phyloP scores from a whole-genome alignment of 2,888 invertebrate genomes.

The Mycalesis mineus region DNA sequence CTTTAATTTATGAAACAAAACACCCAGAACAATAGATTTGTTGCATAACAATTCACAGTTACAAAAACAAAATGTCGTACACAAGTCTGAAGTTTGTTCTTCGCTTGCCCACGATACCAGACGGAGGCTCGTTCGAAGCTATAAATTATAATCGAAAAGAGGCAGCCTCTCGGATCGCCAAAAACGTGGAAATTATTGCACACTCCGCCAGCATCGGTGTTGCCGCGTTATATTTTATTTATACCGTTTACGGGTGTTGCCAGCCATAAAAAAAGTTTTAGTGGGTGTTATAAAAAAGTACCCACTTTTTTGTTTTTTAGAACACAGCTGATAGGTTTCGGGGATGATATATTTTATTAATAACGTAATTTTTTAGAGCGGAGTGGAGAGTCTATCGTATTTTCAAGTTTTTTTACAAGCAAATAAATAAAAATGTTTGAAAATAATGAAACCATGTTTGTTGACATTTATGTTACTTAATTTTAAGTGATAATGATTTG shows the following conservation, averaged over 20 bases:
- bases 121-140: slow-evolving; percentile 48
- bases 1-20: too few relatives aligned
- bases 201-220: slow-evolving; percentile 53
- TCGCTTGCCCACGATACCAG: slow-evolving; percentile 37
- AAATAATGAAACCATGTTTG: too few relatives aligned
- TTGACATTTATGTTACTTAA: too few relatives aligned
- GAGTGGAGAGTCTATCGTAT: background rate
- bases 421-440: too few relatives aligned
- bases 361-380: slow-evolving; percentile 33
- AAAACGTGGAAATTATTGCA: slow-evolving; percentile 69
- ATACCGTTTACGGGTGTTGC: slow-evolving; percentile 70
- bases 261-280: slow-evolving; percentile 68
- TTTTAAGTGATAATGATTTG: too few relatives aligned
- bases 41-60: too few relatives aligned
- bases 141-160: slow-evolving; percentile 74
- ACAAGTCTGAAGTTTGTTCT: background rate
- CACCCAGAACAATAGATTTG: too few relatives aligned
- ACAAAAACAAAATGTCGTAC: background rate
- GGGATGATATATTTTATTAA: slow-evolving; percentile 47
- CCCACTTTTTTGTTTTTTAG: slow-evolving; percentile 45
- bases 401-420: background rate
- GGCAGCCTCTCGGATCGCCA: slow-evolving; percentile 62
- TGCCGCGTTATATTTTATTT: slow-evolving; percentile 67
- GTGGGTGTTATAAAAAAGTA: slow-evolving; percentile 65
- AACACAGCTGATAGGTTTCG: slow-evolving; percentile 52